phyloP scores from a whole-genome alignment of 2,113 vertebrate genomes.

The Pseudopipra pipra region DNA sequence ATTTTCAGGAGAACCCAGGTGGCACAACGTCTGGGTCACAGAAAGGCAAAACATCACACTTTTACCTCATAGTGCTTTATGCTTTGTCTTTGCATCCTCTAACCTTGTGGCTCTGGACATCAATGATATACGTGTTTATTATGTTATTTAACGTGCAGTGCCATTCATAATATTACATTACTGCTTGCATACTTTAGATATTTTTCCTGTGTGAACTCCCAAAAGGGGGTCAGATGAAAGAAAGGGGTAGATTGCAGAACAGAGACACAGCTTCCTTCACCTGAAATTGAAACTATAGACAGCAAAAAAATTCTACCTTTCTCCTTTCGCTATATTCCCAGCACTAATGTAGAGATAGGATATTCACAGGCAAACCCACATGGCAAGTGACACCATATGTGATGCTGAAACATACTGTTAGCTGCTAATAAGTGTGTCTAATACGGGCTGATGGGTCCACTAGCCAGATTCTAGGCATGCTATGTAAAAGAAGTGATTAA shows the following conservation, averaged over 20 bases:
- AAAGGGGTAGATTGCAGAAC: not conserved
- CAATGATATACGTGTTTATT: not conserved
- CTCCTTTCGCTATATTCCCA: not conserved
- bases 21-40: not conserved
- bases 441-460: not conserved
- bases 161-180: not conserved
- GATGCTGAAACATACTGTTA: not conserved
- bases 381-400: not conserved
- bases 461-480: not conserved
- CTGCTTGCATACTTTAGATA: not conserved
- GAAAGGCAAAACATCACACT: not conserved
- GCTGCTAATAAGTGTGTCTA: conserved; percentile 21
- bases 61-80: not conserved
- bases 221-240: not conserved
- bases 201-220: not conserved
- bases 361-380: not conserved
- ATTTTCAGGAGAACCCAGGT: not conserved
- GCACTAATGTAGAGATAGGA: not conserved
- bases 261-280: not conserved
- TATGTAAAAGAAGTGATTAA: conserved; percentile 16
- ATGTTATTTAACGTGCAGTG: not conserved
- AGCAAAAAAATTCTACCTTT: not conserved
- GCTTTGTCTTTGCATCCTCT: not conserved
- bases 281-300: not conserved
- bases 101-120: not conserved